Evolutionary conservation across 2,113 vertebrate genomes (phyloP).

Genomic region (Ceyx melanurus): DNA sequence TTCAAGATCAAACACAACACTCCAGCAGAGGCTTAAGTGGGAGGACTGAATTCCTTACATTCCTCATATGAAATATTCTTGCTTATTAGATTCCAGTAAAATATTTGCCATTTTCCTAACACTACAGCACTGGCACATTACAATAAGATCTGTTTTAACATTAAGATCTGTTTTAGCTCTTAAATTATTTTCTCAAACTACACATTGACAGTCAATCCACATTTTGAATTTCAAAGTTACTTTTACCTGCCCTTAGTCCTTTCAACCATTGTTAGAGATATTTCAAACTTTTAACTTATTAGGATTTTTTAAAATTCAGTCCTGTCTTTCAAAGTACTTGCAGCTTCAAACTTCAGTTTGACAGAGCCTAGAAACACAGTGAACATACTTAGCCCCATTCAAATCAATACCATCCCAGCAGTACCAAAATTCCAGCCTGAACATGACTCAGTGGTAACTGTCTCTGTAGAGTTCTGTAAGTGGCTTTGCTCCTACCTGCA

Average conservation of each 20-base stretch:
- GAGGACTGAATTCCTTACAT: background rate
- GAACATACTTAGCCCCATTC: background rate
- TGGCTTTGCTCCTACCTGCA: background rate
- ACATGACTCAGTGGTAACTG: rapidly evolving
- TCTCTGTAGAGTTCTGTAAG: background rate
- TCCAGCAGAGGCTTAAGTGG: background rate
- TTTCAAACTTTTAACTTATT: background rate
- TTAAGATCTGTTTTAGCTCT: background rate
- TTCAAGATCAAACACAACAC: background rate
- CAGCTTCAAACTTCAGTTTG: background rate
- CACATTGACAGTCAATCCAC: background rate
- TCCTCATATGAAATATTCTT: background rate
- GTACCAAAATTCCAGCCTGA: background rate
- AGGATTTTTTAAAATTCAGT: background rate
- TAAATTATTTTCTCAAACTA: background rate
- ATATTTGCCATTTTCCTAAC: background rate
- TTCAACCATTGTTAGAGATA: background rate
- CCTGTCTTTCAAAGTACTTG: background rate
- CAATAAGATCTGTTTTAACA: background rate
- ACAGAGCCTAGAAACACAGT: background rate
- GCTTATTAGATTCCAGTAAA: background rate
- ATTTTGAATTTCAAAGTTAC: background rate
- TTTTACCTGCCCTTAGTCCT: background rate
- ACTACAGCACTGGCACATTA: background rate
- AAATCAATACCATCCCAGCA: background rate